Conservation (phyloP, 2,113 vertebrate species). For the Lonchura striata region DNA sequence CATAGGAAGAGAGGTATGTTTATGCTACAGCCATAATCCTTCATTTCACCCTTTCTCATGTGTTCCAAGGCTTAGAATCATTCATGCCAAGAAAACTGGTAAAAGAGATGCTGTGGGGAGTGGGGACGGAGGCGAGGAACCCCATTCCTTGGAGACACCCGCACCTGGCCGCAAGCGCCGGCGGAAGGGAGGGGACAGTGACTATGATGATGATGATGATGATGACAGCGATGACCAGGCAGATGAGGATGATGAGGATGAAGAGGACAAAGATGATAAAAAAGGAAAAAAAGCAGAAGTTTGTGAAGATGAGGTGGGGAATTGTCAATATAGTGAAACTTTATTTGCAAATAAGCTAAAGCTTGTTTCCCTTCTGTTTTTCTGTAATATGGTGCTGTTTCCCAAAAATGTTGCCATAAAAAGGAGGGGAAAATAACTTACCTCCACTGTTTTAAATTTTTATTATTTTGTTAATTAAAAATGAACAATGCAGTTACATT, state of each 20-base stretch:
- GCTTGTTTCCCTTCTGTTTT: neutral
- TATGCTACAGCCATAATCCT: neutral
- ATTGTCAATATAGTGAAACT: neutral
- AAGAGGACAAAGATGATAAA: slow-evolving; percentile 88
- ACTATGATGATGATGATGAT: slow-evolving; percentile 87
- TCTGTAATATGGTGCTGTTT: neutral
- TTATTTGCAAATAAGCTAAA: neutral
- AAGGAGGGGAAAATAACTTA: neutral
- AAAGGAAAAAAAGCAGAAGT: slow-evolving; percentile 86
- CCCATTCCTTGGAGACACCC: slow-evolving; percentile 71
- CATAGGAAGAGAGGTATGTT: neutral
- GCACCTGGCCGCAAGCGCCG: slow-evolving; percentile 81
- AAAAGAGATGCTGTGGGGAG: slow-evolving; percentile 76
- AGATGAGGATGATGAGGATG: slow-evolving; percentile 91
- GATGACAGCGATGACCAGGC: slow-evolving; percentile 89
- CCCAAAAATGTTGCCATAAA: neutral
- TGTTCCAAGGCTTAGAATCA: slow-evolving; percentile 83
- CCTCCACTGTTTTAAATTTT: neutral
- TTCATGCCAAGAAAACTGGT: slow-evolving; percentile 88
- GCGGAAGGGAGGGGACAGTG: slow-evolving; percentile 86
- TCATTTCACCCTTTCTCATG: neutral
- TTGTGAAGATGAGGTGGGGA: slow-evolving; percentile 88
- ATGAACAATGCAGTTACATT: neutral
- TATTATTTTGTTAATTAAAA: neutral
- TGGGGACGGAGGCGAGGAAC: slow-evolving; percentile 77